Evolutionary conservation across 2,888 invertebrate genomes (phyloP).

Genomic region (Acrobasis repandana): DNA sequence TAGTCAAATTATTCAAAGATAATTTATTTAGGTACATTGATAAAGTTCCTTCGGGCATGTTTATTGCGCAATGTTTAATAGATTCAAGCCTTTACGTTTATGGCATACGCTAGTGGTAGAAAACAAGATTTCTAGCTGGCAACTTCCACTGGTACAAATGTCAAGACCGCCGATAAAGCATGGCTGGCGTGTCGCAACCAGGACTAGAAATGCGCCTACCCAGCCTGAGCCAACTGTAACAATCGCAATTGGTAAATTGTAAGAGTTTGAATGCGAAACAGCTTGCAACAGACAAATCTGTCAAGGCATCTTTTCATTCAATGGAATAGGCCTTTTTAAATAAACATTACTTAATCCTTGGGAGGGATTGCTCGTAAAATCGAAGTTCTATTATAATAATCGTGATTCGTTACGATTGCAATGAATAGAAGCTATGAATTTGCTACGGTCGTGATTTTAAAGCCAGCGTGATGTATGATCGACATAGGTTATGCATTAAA

Average conservation of each 20-base stretch:
- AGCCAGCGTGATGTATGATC: constrained; percentile 7
- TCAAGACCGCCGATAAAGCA: background rate
- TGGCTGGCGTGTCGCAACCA: constrained; percentile 36
- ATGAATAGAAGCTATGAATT: constrained; percentile 7
- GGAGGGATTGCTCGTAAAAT: constrained; percentile 2
- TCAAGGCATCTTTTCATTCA: background rate
- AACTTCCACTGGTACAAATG: background rate
- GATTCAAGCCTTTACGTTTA: constrained; percentile 19
- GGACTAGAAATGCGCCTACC: constrained; percentile 31
- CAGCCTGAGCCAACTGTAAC: constrained; percentile 24
- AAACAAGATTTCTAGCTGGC: constrained; percentile 38
- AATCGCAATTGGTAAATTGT: constrained; percentile 15
- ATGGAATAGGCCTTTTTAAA: constrained; percentile 9
- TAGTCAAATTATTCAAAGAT: background rate
- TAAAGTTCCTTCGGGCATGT: background rate
- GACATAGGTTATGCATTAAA: background rate
- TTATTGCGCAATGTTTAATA: constrained; percentile 19
- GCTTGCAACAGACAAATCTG: constrained; percentile 8
- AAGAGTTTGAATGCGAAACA: constrained; percentile 13
- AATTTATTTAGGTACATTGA: constrained; percentile 6
- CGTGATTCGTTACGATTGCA: constrained; percentile 17
- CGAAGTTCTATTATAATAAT: constrained; percentile 7
- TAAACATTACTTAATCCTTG: constrained; percentile 4
- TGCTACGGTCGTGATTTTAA: constrained; percentile 3
- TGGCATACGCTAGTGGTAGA: constrained; percentile 25